Base-by-base conservation (phyloP, 2,113 vertebrate species). In the Anguilla rostrata region DNA sequence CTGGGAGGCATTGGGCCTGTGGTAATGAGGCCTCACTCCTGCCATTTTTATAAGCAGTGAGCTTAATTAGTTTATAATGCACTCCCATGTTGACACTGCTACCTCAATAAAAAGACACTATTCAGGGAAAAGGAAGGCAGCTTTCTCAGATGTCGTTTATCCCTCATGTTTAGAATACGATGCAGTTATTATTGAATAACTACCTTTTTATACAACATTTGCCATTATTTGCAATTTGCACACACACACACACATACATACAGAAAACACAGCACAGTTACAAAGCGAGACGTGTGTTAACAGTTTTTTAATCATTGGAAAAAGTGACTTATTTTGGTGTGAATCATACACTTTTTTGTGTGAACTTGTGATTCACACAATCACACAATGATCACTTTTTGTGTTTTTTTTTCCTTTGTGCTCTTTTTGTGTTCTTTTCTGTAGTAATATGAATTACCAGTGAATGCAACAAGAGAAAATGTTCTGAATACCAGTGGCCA, bases 41-140 rank as follows among this genome's bases (percentile, higher is more conserved):
- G 16, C 53, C 34, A 39, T 39, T 83, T 53, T 60, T 83, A 39
- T 39, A 39, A 40, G 39, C 39, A 60, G n/a, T 9, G 71, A 29
- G 16, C 83, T 83, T 87, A 83, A 87, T 87, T 87, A 82, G 53
- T 57, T 16, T 29, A 3, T 0, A 20, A 80, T 7, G n/a, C 39
- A 40, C 39, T 18, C 53, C 39, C 20, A 39, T 18, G 2, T 12
- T 34, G 29, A 9, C 11, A 18, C 43, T 11, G 22, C 84, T 79
- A 2, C 26, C 8, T 75, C 6, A 75, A 75, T 3, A 29, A 14
- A 20, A 26, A 66, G 60, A 66, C 60, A 66, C 22, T 22, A 5
- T 66, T 66, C 71, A 75, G 16, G n/a, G 71, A 75, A 75, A 34
- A 75, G 71, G 63, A 20, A 71, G 63, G 9, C 63, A 71, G 63